Base-by-base conservation (phyloP, 1,140 invertebrate genomes). In the Nasonia giraulti region DNA sequence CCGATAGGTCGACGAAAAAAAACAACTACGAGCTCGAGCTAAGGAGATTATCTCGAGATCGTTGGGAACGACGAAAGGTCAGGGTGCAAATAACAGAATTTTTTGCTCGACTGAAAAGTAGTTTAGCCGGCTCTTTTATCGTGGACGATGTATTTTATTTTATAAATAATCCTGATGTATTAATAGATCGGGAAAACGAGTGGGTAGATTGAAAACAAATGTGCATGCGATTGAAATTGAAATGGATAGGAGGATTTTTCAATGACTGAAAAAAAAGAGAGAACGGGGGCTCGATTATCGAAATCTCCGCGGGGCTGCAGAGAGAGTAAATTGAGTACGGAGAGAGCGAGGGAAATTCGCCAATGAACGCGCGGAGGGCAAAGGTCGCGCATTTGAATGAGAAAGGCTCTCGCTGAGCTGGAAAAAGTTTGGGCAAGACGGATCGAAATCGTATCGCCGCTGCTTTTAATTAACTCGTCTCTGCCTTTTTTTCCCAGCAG, bases 381-480 rank as follows among this genome's bases (percentile, higher is more conserved):
- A 10, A 37, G 10, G 23, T 62, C 11, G 66, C 47, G 76, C 12
- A 78, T 78, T 62, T 78, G 27, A 62, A 78, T 33, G 76, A 78
- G 47, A 62, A 76, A 47, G 44, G 74, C 27, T 27, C 27, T 27
- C 27, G 27, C 20, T 4, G 23, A 12, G 0, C 4, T 11, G 23
- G 31, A 33, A 17, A 78, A 33, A 27, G 47, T 31, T 55, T 17
- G 27, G 27, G 10, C 4, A 78, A 78, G 76, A 62, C 17, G 47
- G 23, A 27, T 12, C 33, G 23, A 77, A 78, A 78, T 78, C 47
- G 27, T 62, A 78, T 78, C 76, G 44, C 23, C 17, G 27, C 47
- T 55, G n/a, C 5, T 78, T 78, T 78, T 55, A 78, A 78, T 78
- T 62, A 78, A 78, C 75, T 77, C 75, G 75, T 77, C 47, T 47